phyloP scores from a whole-genome alignment of 2,888 invertebrate genomes.

The Trichogramma evanescens region DNA sequence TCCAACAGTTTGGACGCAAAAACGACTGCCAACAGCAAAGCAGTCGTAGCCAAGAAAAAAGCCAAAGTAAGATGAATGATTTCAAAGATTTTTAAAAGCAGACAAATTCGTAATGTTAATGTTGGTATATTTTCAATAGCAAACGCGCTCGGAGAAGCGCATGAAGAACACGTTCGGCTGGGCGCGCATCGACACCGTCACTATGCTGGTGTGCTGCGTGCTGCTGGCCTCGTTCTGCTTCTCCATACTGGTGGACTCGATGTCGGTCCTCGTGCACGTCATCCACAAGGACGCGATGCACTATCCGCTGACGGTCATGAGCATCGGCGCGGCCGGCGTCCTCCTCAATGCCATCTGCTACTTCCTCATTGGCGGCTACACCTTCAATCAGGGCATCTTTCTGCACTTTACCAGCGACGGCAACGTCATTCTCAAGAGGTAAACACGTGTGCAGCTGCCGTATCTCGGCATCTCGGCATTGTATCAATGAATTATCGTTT shows the following conservation, averaged over 20 bases:
- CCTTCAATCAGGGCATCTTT: constrained; percentile 65
- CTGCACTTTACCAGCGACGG: constrained; percentile 59
- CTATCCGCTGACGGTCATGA: constrained; percentile 66
- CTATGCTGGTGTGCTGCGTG: constrained; percentile 73
- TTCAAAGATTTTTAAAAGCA: too few species aligned
- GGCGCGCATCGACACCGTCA: constrained; percentile 84
- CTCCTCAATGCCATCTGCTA: constrained; percentile 72
- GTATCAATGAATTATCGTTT: too few species aligned
- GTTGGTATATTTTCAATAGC: too few species aligned
- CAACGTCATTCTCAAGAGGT: constrained; percentile 54
- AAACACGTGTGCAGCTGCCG: neutral
- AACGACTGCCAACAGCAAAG: too few species aligned
- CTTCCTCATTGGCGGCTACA: constrained; percentile 72
- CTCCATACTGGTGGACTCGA: constrained; percentile 71
- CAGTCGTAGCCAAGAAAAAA: too few species aligned
- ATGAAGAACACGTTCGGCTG: constrained; percentile 87
- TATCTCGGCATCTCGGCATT: too few species aligned
- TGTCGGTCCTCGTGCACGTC: constrained; percentile 73
- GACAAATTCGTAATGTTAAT: too few species aligned
- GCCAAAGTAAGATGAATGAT: too few species aligned
- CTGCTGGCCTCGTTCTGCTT: constrained; percentile 78
- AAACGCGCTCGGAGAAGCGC: constrained; percentile 54
- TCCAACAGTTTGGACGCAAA: too few species aligned
- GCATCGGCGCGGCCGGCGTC: constrained; percentile 64
- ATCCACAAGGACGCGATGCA: constrained; percentile 67